Percentiles rank a stretch among this genome's conserved stretches.
These are phyloP conservation scores for Phoxinus dragarum DNA, from an alignment of 2,797 vertebrate species.

Conservation along the genomic window DNA sequence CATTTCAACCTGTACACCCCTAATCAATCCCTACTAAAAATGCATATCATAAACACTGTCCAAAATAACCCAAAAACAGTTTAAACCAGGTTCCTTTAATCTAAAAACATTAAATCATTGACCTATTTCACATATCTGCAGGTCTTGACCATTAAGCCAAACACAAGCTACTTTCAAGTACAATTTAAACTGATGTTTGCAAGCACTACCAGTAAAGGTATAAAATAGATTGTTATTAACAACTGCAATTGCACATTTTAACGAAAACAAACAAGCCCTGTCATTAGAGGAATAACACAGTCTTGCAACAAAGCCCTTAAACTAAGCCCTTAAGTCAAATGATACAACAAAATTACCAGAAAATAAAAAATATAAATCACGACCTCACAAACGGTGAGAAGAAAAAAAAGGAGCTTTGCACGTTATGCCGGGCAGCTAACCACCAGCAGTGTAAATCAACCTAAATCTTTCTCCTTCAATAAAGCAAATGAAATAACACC, in stretches of 20 bases:
- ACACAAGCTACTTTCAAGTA: slow-evolving; percentile 18
- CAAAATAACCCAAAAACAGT: not conserved
- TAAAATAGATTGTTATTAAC: slow-evolving; percentile 39
- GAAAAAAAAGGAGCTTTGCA: slow-evolving; percentile 37
- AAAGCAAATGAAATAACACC: slow-evolving; percentile 44
- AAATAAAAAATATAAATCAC: slow-evolving; percentile 5
- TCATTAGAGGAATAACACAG: slow-evolving; percentile 36
- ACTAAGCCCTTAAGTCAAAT: slow-evolving; percentile 15
- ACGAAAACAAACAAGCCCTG: slow-evolving; percentile 15
- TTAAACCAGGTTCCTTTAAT: not conserved
- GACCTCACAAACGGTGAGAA: slow-evolving; percentile 41
- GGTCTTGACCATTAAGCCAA: slow-evolving; percentile 21
- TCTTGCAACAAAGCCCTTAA: slow-evolving; percentile 41
- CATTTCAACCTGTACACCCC: not conserved
- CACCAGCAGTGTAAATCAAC: slow-evolving; percentile 35
- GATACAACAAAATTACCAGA: slow-evolving; percentile 32
- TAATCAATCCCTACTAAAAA: not conserved
- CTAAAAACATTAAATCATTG: slow-evolving; percentile 2
- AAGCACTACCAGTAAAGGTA: not conserved
- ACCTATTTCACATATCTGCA: slow-evolving; percentile 5
- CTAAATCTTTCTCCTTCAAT: slow-evolving; percentile 46
- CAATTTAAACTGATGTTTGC: not conserved
- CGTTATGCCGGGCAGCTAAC: slow-evolving; percentile 6
- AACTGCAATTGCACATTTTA: not conserved
- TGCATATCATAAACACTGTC: not conserved